Evolutionary conservation across 2,113 vertebrate species (phyloP), one percentile per base, ranked within the genome.

Genomic region (Erpornis zantholeuca): DNA sequence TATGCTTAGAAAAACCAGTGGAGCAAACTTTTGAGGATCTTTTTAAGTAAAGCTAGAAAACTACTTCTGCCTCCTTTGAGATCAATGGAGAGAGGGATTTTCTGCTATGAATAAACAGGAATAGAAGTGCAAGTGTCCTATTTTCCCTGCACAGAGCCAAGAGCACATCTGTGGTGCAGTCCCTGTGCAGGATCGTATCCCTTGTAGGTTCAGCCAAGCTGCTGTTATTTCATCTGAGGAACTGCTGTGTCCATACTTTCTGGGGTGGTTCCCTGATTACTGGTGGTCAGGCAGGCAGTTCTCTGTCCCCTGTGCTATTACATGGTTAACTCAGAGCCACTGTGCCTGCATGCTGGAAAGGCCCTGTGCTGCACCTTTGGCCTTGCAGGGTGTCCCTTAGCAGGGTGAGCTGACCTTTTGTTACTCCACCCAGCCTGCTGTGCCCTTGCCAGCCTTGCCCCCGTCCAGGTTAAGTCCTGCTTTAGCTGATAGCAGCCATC

Each of bases 231-330:
- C 16, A 15, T 35, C 13, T 42, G 59, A 47, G 33, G 53, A 73
- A 9, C 54, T 45, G 72, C 35, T 45, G 11, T 44, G 28, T 25
- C 10, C 11, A 2, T n/a, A 6, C 8, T 9, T 45, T 29, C 19
- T 53, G 28, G 12, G 22, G 4, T 6, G 14, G 3, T 7, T 44
- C 53, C n/a, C 35, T 40, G 15, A 3, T 28, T 25, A 2, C 36
- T 18, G 9, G 6, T 45, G 15, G 8, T 63, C 61, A n/a, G 5
- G 16, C 1, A 5, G 77, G 44, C 47, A 28, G 15, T 7, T 33
- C 72, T 70, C 10, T 7, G 44, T 52, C 42, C 54, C n/a, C 44
- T 7, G 1, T 36, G 56, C 52, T 70, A 0, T 56, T n/a, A 0
- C 3, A 7, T 53, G 68, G 63, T 42, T 29, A 2, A 4, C 47